Evolutionary conservation across 2,888 invertebrate species (phyloP).

Genomic region (Tetramorium bicarinatum): DNA sequence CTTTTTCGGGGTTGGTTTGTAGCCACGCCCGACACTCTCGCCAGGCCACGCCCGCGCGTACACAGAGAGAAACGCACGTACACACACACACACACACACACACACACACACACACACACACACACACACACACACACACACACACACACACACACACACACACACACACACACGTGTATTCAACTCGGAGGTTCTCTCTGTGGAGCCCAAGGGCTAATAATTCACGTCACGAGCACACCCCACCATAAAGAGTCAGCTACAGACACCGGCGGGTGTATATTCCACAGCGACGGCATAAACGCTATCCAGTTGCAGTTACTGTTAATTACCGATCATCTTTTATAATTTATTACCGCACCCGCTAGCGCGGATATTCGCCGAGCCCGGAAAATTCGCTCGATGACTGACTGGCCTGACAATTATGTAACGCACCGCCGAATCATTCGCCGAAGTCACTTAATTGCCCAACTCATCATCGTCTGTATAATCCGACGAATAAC

Average conservation of each 20-base stretch:
- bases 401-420: conserved; percentile 74
- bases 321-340: conserved; percentile 79
- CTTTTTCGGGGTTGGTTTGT: conserved; percentile 52
- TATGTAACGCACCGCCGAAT: conserved; percentile 68
- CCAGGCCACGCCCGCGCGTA: conserved; percentile 82
- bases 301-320: conserved; percentile 77
- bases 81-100: neutral
- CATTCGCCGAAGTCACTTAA: conserved; percentile 39
- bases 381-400: conserved; percentile 42
- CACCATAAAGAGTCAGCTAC: conserved; percentile 85
- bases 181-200: conserved; percentile 60
- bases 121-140: neutral
- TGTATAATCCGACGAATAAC: neutral
- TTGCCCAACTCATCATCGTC: conserved; percentile 15
- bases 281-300: conserved; percentile 73
- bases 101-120: neutral
- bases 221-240: conserved; percentile 85
- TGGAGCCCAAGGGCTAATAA: conserved; percentile 83
- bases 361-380: conserved; percentile 31
- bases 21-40: conserved; percentile 81
- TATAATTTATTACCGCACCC: conserved; percentile 72
- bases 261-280: conserved; percentile 70
- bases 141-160: conserved; percentile 4
- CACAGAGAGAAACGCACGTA: neutral
- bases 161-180: neutral